Evolutionary conservation across 2,888 invertebrate species (phyloP).

Genomic region (Cephus rjabovi): DNA sequence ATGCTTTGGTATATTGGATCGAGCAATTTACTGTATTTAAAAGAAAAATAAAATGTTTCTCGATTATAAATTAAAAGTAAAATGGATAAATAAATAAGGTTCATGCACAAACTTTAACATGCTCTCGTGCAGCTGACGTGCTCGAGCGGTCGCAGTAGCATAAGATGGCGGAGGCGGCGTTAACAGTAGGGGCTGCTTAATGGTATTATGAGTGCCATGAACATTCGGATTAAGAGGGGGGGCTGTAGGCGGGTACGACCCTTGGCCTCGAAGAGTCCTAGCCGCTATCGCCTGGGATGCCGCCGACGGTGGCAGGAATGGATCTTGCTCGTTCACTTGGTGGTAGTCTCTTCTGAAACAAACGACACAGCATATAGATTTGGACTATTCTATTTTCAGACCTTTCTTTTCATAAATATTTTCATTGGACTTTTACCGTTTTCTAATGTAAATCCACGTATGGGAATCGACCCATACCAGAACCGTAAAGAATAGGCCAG

Average conservation of each 20-base stretch:
- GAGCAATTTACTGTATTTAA: background rate
- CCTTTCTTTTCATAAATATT: background rate
- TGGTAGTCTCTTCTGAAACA: constrained; percentile 79
- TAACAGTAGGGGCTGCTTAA: constrained; percentile 69
- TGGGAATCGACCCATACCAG: constrained; percentile 96
- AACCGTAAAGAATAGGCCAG: constrained; percentile 90
- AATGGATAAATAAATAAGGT: constrained; percentile 44
- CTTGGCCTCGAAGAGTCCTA: constrained; percentile 77
- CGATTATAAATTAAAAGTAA: constrained; percentile 11
- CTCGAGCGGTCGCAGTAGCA: constrained; percentile 70
- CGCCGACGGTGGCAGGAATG: constrained; percentile 76
- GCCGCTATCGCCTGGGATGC: constrained; percentile 73
- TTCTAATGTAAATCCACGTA: constrained; percentile 96
- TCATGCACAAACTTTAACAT: constrained; percentile 70
- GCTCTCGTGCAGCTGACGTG: constrained; percentile 68
- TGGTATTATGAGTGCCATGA: constrained; percentile 71
- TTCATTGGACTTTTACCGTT: constrained; percentile 73
- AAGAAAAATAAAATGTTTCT: background rate
- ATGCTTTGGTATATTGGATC: background rate
- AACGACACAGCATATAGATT: constrained; percentile 9
- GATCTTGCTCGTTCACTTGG: constrained; percentile 87
- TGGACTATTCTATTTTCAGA: background rate
- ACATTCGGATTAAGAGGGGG: constrained; percentile 67
- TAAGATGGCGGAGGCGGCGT: constrained; percentile 73
- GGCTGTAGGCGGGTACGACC: constrained; percentile 78